These are phyloP conservation scores for Megaleporinus macrocephalus DNA, from an alignment of 2,113 vertebrate genomes.

Conservation along the genomic window DNA sequence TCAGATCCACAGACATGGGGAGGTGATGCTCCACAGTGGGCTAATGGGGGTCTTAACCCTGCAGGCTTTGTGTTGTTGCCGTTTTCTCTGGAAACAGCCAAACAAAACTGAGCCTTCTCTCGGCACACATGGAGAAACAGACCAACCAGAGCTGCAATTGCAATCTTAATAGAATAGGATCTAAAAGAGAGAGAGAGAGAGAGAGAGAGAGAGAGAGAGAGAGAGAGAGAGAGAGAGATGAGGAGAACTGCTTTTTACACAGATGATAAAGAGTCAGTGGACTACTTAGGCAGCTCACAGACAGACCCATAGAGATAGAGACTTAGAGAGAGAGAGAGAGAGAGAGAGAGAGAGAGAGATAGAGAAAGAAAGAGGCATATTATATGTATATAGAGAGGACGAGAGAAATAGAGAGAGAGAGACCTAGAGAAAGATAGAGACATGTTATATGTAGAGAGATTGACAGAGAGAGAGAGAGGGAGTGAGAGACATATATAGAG, in stretches of 20 bases:
- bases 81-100: background rate
- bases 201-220: no score
- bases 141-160: background rate
- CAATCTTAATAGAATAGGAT: background rate
- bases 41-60: background rate
- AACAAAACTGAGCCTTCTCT: background rate
- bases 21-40: background rate
- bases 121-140: background rate
- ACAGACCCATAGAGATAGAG: no score
- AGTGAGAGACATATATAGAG: no score
- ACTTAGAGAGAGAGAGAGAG: slow-evolving; percentile 15
- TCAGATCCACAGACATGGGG: no score
- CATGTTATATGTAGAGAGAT: no score
- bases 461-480: slow-evolving; percentile 22
- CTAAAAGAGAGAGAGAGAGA: slow-evolving; percentile 16
- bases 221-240: no score
- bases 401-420: background rate
- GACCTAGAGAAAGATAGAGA: slow-evolving; percentile 14
- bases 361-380: no score
- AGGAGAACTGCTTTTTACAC: no score
- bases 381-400: no score
- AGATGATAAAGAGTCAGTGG: no score
- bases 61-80: background rate
- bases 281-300: no score
- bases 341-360: slow-evolving; percentile 15